Conservation (phyloP, 1,140 invertebrate species). For the Rhopalosiphum maidis region DNA sequence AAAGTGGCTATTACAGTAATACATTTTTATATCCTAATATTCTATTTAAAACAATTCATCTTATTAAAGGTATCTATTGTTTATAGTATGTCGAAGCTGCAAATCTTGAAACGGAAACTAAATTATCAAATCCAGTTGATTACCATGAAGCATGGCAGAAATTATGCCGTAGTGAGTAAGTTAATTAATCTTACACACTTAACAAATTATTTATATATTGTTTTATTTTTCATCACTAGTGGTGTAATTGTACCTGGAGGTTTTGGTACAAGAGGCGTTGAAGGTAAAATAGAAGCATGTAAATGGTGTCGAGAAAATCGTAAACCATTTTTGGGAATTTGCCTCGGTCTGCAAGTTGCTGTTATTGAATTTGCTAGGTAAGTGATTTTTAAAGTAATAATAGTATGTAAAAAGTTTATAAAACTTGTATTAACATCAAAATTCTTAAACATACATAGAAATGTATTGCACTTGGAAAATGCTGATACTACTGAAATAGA, state of each 20-base stretch:
- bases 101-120: slow-evolving; percentile 80
- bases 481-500: slow-evolving; percentile 89
- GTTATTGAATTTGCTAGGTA: slow-evolving; percentile 93
- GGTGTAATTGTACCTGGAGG: slow-evolving; percentile 97
- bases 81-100: slow-evolving; percentile 88
- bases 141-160: slow-evolving; percentile 95
- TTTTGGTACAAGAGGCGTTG: slow-evolving; percentile 93
- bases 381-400: slow-evolving; percentile 61
- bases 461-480: slow-evolving; percentile 77
- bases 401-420: not conserved
- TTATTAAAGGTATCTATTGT: not conserved
- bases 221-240: slow-evolving; percentile 65
- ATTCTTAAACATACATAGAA: slow-evolving; percentile 66
- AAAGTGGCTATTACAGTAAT: slow-evolving; percentile 80
- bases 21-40: not conserved
- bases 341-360: slow-evolving; percentile 94
- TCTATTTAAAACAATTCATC: slow-evolving; percentile 10
- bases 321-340: slow-evolving; percentile 94
- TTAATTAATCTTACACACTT: slow-evolving; percentile 59
- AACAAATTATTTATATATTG: not conserved
- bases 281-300: slow-evolving; percentile 94
- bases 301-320: slow-evolving; percentile 90
- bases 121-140: slow-evolving; percentile 76
- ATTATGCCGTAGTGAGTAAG: slow-evolving; percentile 87
- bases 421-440: not conserved